Conservation (phyloP, 2,113 vertebrate genomes). For the Python bivittatus region DNA sequence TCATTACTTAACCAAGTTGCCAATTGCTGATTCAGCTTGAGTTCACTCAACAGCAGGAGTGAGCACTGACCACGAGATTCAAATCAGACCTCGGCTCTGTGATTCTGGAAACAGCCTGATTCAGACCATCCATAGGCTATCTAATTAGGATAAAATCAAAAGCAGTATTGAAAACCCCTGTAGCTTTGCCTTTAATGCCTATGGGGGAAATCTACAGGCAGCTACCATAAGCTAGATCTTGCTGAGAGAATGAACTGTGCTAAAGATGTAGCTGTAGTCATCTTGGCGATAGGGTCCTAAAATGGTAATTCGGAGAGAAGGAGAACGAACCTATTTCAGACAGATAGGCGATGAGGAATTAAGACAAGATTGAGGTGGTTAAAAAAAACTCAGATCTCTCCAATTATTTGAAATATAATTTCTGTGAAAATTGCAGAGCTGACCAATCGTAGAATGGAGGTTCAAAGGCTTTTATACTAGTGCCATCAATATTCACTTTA, state of each 20-base stretch:
- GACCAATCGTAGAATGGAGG: background rate
- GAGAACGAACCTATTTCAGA: background rate
- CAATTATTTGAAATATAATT: background rate
- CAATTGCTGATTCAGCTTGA: background rate
- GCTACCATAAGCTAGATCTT: background rate
- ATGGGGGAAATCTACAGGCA: background rate
- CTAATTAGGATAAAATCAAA: background rate
- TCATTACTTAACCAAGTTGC: background rate
- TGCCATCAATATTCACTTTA: background rate
- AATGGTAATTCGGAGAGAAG: background rate
- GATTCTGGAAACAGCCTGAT: background rate
- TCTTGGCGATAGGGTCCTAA: background rate
- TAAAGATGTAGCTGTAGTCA: background rate
- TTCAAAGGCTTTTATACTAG: background rate
- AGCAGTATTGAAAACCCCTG: background rate
- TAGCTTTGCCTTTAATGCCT: background rate
- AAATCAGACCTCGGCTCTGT: background rate
- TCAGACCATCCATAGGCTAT: background rate
- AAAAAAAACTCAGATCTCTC: background rate
- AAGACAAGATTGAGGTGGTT: background rate
- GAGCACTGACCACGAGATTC: background rate
- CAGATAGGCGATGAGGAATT: background rate
- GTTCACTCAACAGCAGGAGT: background rate
- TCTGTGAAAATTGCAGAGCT: background rate
- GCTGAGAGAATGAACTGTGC: background rate